These are phyloP conservation scores for Halichoerus grypus DNA, from an alignment of 2,113 vertebrate genomes.

Conservation along the genomic window DNA sequence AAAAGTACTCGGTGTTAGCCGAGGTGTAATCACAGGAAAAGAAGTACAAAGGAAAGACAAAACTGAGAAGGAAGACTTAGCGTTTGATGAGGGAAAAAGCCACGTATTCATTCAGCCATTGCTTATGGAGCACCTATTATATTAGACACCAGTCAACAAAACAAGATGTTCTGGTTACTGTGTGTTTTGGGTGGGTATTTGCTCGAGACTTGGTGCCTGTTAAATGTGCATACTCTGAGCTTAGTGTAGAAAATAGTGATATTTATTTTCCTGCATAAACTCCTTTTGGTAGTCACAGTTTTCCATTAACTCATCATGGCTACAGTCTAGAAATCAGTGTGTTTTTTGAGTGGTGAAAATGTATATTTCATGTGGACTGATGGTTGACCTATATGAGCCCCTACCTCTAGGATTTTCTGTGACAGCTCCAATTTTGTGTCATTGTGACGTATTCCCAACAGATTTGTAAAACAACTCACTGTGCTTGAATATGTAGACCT, in stretches of 20 bases:
- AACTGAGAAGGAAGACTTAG: not conserved
- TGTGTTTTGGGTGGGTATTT: not conserved
- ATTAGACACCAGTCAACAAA: not conserved
- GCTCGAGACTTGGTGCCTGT: not conserved
- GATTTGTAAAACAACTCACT: not conserved
- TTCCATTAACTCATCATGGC: slow-evolving; percentile 62
- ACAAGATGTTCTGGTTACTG: not conserved
- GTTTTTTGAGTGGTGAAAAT: slow-evolving; percentile 51
- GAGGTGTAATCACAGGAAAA: not conserved
- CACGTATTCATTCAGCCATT: not conserved
- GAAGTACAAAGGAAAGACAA: not conserved
- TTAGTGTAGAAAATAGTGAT: slow-evolving; percentile 19
- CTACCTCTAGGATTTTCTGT: slow-evolving; percentile 22
- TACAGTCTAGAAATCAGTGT: slow-evolving; percentile 56
- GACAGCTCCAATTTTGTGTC: not conserved
- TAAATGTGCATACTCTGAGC: slow-evolving; percentile 24
- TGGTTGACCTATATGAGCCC: not conserved
- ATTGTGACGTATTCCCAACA: not conserved
- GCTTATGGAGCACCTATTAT: not conserved
- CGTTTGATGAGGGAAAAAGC: not conserved
- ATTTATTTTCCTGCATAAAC: slow-evolving; percentile 38
- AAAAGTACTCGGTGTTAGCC: not conserved
- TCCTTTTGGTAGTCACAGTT: not conserved
- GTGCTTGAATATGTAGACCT: slow-evolving; percentile 1
- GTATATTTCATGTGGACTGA: not conserved